phyloP scores from a whole-genome alignment of 2,113 vertebrate species.

The Dromas ardeola region DNA sequence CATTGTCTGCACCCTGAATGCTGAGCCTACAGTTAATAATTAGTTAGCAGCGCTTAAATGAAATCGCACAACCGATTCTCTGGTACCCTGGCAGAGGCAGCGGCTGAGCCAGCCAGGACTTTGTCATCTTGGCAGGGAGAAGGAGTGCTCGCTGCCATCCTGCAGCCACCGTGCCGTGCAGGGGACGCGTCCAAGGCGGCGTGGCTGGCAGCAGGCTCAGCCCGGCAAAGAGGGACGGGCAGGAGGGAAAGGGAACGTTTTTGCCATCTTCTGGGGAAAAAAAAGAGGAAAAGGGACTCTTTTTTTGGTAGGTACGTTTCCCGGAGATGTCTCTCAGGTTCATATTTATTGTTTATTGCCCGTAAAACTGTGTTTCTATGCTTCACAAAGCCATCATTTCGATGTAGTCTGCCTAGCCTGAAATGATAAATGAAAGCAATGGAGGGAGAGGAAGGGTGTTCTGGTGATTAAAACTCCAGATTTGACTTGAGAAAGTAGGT shows the following conservation, averaged over 20 bases:
- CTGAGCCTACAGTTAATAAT: constrained; percentile 58
- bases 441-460: constrained; percentile 50
- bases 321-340: background rate
- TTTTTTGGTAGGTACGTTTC: constrained; percentile 22
- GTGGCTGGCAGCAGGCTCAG: background rate
- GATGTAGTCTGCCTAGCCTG: constrained; percentile 45
- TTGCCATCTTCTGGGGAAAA: background rate
- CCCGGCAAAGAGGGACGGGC: background rate
- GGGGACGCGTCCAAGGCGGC: background rate
- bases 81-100: constrained; percentile 1
- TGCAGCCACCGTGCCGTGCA: background rate
- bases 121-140: constrained; percentile 15
- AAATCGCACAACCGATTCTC: constrained; percentile 18
- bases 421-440: constrained; percentile 62
- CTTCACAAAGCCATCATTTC: constrained; percentile 65
- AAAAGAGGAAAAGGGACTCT: background rate
- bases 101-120: background rate
- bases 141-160: constrained; percentile 11
- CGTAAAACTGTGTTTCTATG: constrained; percentile 65
- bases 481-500: constrained; percentile 34
- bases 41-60: constrained; percentile 46
- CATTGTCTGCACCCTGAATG: constrained; percentile 60
- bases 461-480: constrained; percentile 48
- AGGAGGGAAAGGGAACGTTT: background rate
- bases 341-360: constrained; percentile 69